Conservation (phyloP, 2,888 invertebrate species). For the Heteropelma amictum region DNA sequence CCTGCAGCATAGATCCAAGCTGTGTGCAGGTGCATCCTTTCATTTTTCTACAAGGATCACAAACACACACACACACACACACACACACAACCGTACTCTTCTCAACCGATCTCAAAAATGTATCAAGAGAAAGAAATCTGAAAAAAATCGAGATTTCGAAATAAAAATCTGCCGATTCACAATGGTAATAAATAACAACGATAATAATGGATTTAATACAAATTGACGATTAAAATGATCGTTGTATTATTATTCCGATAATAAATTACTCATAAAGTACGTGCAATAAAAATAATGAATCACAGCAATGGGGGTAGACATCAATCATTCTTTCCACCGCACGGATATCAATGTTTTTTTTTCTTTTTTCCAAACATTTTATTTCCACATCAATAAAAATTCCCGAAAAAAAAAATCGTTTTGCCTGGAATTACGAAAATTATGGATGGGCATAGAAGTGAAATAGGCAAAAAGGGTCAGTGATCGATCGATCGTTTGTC, state of each 20-base stretch:
- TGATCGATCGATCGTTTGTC: conserved; percentile 52
- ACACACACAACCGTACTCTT: not conserved
- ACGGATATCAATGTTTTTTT: not conserved
- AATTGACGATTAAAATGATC: not conserved
- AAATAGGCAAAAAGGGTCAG: conserved; percentile 24
- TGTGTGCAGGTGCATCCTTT: conserved; percentile 35
- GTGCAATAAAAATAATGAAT: not conserved
- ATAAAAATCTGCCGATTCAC: not conserved
- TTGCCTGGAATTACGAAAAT: not conserved
- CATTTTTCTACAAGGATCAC: not conserved
- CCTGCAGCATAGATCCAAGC: conserved; percentile 8
- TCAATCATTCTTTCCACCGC: conserved; percentile 1
- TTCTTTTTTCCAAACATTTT: not conserved
- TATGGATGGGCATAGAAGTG: conserved; percentile 10
- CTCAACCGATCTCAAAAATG: not conserved
- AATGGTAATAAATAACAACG: not conserved
- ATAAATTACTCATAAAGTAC: not conserved
- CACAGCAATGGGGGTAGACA: not conserved
- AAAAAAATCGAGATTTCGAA: not conserved
- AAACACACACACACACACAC: not conserved
- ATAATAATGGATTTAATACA: not conserved
- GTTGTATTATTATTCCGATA: not conserved
- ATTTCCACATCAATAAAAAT: conserved; percentile 6
- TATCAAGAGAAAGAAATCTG: not conserved
- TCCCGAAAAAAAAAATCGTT: not conserved